Base-by-base conservation (phyloP, 2,113 vertebrate genomes). In the Sander lucioperca region DNA sequence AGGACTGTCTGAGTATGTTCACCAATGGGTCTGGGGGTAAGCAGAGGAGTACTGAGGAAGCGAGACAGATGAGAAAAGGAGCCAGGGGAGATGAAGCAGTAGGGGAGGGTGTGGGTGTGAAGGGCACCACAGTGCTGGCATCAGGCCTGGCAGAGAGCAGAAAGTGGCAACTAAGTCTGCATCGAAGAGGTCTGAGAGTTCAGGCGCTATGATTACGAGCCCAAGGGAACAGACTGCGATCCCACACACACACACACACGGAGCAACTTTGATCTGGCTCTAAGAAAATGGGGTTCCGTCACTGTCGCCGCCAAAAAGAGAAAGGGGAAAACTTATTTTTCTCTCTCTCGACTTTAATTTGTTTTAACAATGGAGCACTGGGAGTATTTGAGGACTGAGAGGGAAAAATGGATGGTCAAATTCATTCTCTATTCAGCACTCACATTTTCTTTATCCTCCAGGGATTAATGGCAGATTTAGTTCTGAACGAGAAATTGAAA, bases 391-490 rank as follows among this genome's bases (percentile, higher is more conserved):
- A 63, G 53, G 54, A 57, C 73, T 65, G 43, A 71, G 79, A 76
- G 68, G 18, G 65, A 91, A 71, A 86, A 87, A 81, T 56, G 51
- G 83, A 82, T 43, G 48, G 85, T 70, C 84, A 90, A 89, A 91
- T 88, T 74, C 43, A 68, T 89, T 91, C 72, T 76, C 84, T 72
- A 83, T 87, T 91, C 81, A 84, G 71, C 70, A 74, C 80, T 85
- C 81, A 74, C 66, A 77, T 18, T 86, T 80, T 88, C 66, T 86
- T 87, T 74, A 79, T 91, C 80, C 86, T 79, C 66, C 10, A 39
- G 62, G 85, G 87, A 90, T 90, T 89, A 93, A 90, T 85, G 74
- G 65, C 51, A 83, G 77, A 83, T 92, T 91, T 83, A 82, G 87
- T 66, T 86, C 62, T 87, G 78, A 87, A 86, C 75, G 79, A 75